A percentile compares a stretch with the other conserved stretches of the same genome.
phyloP scores from a whole-genome alignment of 2,888 invertebrate genomes.

The Sinopyrophorus schimmeli region DNA sequence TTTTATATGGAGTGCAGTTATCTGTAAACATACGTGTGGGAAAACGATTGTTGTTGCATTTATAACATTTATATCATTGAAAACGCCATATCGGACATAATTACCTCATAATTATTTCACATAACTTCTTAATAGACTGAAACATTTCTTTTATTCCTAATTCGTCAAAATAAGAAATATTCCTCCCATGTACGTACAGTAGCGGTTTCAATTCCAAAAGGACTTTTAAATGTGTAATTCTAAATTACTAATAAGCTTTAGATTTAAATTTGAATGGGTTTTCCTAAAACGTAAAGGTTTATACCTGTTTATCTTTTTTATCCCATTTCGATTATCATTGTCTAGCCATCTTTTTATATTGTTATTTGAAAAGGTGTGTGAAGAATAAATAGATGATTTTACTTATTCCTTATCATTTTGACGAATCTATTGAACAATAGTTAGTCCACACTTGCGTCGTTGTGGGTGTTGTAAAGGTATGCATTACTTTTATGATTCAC shows the following conservation, averaged over 20 bases:
- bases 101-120: conserved; percentile 5
- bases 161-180: neutral
- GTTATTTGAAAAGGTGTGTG: conserved; percentile 26
- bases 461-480: conserved; percentile 29
- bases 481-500: conserved; percentile 29
- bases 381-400: conserved; percentile 28
- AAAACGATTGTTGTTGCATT: conserved; percentile 8
- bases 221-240: neutral
- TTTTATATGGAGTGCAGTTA: too few species aligned
- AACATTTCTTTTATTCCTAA: conserved; percentile 8
- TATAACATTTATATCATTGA: conserved; percentile 3
- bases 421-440: conserved; percentile 34
- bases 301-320: conserved; percentile 2
- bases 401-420: conserved; percentile 33
- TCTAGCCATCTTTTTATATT: conserved; percentile 20
- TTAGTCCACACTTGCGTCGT: conserved; percentile 27
- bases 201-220: neutral
- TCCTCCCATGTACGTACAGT: neutral
- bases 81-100: conserved; percentile 7
- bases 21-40: conserved; percentile 8
- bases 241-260: neutral
- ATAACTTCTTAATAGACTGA: conserved; percentile 10
- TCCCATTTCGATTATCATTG: neutral
- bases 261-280: conserved; percentile 1
- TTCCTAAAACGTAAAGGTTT: conserved; percentile 8